Conservation (phyloP, 2,888 invertebrate genomes). For the Phyllotreta striolata region DNA sequence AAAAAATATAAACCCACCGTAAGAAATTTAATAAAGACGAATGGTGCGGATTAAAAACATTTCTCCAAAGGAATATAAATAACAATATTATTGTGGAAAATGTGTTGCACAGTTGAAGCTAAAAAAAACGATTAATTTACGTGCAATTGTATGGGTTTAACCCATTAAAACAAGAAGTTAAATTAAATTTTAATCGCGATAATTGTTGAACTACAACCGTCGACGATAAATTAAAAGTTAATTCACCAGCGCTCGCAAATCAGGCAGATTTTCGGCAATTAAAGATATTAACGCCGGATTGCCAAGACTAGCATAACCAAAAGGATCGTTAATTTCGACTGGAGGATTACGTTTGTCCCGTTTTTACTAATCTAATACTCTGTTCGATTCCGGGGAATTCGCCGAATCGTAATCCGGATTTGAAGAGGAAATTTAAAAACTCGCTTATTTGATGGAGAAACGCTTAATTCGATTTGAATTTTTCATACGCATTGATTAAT, state of each 20-base stretch:
- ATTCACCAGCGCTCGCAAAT: conserved; percentile 39
- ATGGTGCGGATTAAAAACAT: too few relatives aligned
- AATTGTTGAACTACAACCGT: conserved; percentile 18
- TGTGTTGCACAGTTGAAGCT: too few relatives aligned
- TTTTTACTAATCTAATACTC: conserved; percentile 24
- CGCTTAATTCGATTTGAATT: too few relatives aligned
- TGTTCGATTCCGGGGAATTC: conserved; percentile 21
- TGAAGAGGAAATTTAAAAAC: background rate
- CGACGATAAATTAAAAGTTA: conserved; percentile 43
- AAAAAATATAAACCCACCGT: too few relatives aligned
- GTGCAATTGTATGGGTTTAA: too few relatives aligned
- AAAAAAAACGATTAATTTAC: too few relatives aligned
- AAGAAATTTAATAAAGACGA: too few relatives aligned
- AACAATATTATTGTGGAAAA: too few relatives aligned
- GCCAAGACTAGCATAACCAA: conserved; percentile 34
- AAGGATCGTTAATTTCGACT: conserved; percentile 33
- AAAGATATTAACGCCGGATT: conserved; percentile 41
- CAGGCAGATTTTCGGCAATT: conserved; percentile 42
- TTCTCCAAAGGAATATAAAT: too few relatives aligned
- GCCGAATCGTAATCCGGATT: background rate
- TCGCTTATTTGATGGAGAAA: background rate
- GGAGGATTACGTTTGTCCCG: conserved; percentile 26
- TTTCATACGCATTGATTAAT: too few relatives aligned
- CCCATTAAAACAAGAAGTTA: conserved; percentile 3
- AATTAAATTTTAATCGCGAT: conserved; percentile 24